phyloP scores from a whole-genome alignment of 2,113 vertebrate genomes.

The Oryzias melastigma region DNA sequence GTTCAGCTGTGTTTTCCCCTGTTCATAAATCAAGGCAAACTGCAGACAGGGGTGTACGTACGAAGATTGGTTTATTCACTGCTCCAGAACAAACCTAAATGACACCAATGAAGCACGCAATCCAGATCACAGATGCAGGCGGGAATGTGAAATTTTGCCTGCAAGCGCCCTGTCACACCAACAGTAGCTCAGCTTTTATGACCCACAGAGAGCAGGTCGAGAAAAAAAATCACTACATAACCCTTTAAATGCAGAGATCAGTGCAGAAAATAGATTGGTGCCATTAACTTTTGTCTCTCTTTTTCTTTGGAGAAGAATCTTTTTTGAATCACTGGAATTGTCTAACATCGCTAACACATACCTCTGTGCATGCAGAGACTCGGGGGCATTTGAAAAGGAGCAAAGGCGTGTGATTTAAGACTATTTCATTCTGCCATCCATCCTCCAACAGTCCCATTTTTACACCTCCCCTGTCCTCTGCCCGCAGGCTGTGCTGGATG shows the following conservation, averaged over 20 bases:
- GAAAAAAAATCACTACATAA: constrained; percentile 26
- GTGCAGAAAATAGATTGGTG: constrained; percentile 12
- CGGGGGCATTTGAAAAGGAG: constrained; percentile 7
- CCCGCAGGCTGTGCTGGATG: constrained; percentile 58
- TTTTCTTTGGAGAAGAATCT: constrained; percentile 7
- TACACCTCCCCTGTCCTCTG: constrained; percentile 54
- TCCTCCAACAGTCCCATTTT: constrained; percentile 53
- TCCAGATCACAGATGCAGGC: constrained; percentile 58
- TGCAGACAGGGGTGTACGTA: constrained; percentile 67
- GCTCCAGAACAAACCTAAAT: constrained; percentile 73
- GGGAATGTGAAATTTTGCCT: constrained; percentile 40
- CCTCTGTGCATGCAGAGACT: constrained; percentile 15
- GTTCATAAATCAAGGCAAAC: constrained; percentile 72
- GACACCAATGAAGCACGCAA: constrained; percentile 66
- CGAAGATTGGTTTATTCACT: constrained; percentile 75
- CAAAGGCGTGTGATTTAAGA: constrained; percentile 43
- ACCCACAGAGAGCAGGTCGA: constrained; percentile 21
- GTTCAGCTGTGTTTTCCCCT: constrained; percentile 57
- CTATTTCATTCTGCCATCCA: constrained; percentile 42
- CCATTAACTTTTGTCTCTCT: constrained; percentile 11
- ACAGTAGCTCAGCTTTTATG: constrained; percentile 55
- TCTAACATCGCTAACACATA: constrained; percentile 34
- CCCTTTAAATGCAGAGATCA: constrained; percentile 26
- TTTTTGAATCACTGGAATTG: constrained; percentile 18
- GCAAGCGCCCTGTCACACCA: constrained; percentile 60